A percentile compares a stretch with the other conserved stretches of the same genome.
These are phyloP conservation scores for Sycophaga agraensis DNA, from an alignment of 1,140 invertebrate genomes.

Conservation along the genomic window DNA sequence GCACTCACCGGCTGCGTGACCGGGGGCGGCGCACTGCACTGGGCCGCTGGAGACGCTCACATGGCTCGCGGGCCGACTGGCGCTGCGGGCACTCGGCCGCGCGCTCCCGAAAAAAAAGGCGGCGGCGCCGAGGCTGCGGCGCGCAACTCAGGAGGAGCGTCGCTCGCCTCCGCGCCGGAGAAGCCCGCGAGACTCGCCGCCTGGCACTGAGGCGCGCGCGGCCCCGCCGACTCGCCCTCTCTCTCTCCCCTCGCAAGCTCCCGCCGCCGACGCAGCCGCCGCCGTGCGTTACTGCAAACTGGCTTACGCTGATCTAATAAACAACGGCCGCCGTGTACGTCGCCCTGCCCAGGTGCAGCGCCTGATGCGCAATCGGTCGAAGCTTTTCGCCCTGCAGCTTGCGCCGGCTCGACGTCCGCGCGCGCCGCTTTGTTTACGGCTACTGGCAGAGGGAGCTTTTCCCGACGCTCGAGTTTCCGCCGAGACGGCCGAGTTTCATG, in stretches of 20 bases:
- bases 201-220: neutral
- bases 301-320: slow-evolving; percentile 57
- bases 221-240: neutral
- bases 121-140: neutral
- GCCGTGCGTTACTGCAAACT: slow-evolving; percentile 48
- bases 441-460: no score
- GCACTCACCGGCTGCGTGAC: no score
- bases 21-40: no score
- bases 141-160: neutral
- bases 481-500: no score
- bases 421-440: no score
- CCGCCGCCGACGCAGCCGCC: neutral
- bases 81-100: no score
- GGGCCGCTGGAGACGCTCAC: neutral
- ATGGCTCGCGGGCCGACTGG: no score
- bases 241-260: neutral
- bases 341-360: neutral
- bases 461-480: no score
- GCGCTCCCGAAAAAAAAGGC: neutral
- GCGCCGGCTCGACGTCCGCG: no score
- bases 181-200: neutral
- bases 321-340: slow-evolving; percentile 33
- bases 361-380: neutral
- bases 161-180: neutral
- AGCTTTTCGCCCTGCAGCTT: neutral